Percentiles rank a stretch among this genome's conserved stretches.
These are phyloP conservation scores for Macrotrachela quadricornifera DNA, from an alignment of 1,140 invertebrate species.

Conservation along the genomic window DNA sequence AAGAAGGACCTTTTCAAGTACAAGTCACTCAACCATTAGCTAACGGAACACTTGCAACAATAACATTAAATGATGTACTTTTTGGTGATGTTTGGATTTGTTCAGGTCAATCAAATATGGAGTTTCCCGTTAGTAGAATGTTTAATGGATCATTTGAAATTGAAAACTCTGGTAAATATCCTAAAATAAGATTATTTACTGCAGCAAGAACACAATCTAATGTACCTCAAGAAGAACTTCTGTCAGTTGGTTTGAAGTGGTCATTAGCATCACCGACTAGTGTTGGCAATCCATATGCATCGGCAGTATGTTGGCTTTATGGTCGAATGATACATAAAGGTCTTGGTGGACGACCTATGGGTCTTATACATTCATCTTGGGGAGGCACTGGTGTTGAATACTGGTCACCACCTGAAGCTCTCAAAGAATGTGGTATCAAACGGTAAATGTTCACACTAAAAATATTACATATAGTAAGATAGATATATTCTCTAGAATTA, in stretches of 20 bases:
- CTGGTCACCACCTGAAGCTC: constrained; percentile 18
- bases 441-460: too few species aligned
- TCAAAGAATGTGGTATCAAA: constrained; percentile 14
- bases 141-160: too few species aligned
- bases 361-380: constrained; percentile 17
- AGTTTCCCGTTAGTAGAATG: too few species aligned
- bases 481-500: too few species aligned
- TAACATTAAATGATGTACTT: too few species aligned
- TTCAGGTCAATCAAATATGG: too few species aligned
- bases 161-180: too few species aligned
- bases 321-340: constrained; percentile 15
- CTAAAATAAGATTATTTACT: neutral
- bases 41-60: too few species aligned
- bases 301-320: constrained; percentile 22
- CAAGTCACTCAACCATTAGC: too few species aligned
- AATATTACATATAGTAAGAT: too few species aligned
- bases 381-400: constrained; percentile 20
- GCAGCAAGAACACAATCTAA: neutral
- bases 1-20: too few species aligned
- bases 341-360: constrained; percentile 16
- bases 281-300: constrained; percentile 13
- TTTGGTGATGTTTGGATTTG: too few species aligned
- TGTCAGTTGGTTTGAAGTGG: neutral
- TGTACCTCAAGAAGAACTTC: neutral
- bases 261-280: neutral